Evolutionary conservation across 2,888 invertebrate species (phyloP).

Genomic region (Drepanosiphum platanoidis): DNA sequence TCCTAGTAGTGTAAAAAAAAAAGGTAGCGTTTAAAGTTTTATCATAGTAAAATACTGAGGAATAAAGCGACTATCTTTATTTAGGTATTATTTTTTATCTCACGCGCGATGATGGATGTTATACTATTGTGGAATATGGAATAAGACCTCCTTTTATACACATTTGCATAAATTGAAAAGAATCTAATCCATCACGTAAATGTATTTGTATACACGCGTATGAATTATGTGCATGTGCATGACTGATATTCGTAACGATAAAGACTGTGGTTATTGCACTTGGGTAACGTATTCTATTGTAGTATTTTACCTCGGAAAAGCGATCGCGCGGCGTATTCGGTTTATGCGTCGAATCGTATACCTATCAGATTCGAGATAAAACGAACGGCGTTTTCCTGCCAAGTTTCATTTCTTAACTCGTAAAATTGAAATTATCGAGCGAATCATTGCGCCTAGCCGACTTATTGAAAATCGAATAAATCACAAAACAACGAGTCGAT

Average conservation of each 20-base stretch:
- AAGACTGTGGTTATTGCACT: no score
- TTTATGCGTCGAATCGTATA: not conserved
- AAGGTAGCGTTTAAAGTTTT: not conserved
- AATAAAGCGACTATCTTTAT: not conserved
- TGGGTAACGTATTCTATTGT: no score
- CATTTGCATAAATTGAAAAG: not conserved
- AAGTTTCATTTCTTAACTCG: no score
- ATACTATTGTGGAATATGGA: not conserved
- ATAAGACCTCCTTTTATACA: not conserved
- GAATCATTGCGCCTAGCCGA: no score
- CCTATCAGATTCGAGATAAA: no score
- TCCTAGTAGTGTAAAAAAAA: not conserved
- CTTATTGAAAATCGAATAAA: no score
- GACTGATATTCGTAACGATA: not conserved
- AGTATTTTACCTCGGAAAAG: not conserved
- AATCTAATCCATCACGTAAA: not conserved
- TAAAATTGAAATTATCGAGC: no score
- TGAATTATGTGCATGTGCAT: not conserved
- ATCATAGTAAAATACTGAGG: not conserved
- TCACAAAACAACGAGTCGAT: no score
- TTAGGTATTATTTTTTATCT: not conserved
- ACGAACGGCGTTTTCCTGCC: not conserved
- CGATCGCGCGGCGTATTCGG: not conserved
- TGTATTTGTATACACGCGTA: not conserved
- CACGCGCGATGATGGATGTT: not conserved